These are phyloP conservation scores for Zeus faber DNA, from an alignment of 2,113 vertebrate species.

Conservation along the genomic window DNA sequence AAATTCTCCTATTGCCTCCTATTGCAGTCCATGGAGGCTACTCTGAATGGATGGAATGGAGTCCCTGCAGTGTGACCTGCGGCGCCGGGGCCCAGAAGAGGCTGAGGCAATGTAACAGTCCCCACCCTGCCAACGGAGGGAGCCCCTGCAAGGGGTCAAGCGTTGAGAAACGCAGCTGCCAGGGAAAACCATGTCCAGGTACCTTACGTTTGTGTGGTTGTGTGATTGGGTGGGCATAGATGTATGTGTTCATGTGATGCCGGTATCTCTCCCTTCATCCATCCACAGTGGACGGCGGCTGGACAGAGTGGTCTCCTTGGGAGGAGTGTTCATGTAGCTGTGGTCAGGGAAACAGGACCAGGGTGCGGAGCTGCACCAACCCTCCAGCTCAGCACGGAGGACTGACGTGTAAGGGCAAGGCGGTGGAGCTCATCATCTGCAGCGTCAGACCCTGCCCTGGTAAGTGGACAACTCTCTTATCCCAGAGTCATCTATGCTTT, in stretches of 20 bases:
- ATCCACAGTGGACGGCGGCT: constrained; percentile 86
- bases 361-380: constrained; percentile 83
- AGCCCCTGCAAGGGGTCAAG: constrained; percentile 76
- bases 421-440: constrained; percentile 83
- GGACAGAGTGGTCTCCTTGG: constrained; percentile 93
- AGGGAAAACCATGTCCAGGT: constrained; percentile 89
- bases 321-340: constrained; percentile 92
- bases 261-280: not conserved
- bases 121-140: constrained; percentile 89
- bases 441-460: constrained; percentile 88
- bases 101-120: constrained; percentile 84
- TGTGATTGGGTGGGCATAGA: constrained; percentile 4
- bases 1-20: not conserved
- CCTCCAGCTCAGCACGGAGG: constrained; percentile 84
- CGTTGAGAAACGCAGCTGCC: constrained; percentile 78
- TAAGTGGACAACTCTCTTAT: constrained; percentile 51
- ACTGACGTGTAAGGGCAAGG: constrained; percentile 79
- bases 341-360: constrained; percentile 88
- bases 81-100: constrained; percentile 85
- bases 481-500: not conserved
- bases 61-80: constrained; percentile 86
- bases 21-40: constrained; percentile 89
- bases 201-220: not conserved
- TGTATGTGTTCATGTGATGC: not conserved
- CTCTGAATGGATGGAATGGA: constrained; percentile 90